Conservation (phyloP, 2,113 vertebrate genomes). For the Arizona elegans region DNA sequence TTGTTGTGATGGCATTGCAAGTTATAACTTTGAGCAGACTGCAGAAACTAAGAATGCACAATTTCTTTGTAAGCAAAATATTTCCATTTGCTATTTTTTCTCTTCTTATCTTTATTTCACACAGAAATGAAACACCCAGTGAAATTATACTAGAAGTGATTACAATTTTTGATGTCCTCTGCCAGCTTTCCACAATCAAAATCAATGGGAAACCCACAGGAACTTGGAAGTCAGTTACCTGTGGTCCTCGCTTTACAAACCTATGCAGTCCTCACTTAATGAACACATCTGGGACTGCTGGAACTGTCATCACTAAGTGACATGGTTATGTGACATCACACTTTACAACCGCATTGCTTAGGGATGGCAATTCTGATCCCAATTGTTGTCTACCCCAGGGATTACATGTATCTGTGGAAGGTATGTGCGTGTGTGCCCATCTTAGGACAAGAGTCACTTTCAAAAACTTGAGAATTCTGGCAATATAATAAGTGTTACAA, state of each 20-base stretch:
- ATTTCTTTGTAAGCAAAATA: rapidly evolving
- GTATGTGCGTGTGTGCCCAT: neutral
- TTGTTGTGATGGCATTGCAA: neutral
- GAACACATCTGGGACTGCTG: neutral
- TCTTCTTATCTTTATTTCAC: conserved; percentile 15
- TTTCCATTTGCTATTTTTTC: neutral
- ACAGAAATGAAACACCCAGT: conserved; percentile 6
- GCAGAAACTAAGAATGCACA: neutral
- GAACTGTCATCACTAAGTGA: neutral
- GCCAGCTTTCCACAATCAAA: neutral
- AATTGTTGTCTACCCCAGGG: neutral
- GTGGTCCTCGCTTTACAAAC: neutral
- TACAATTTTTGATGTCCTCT: neutral
- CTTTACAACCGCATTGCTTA: neutral
- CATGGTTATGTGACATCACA: neutral
- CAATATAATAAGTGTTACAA: neutral
- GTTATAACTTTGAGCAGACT: neutral
- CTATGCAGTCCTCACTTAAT: neutral
- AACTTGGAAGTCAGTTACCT: neutral
- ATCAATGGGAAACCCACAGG: neutral
- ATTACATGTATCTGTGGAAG: neutral
- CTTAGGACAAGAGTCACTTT: neutral
- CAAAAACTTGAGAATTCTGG: neutral
- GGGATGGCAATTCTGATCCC: neutral
- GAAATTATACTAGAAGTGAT: neutral